Conservation (phyloP, 1,140 invertebrate species). For the Musca vetustissima region DNA sequence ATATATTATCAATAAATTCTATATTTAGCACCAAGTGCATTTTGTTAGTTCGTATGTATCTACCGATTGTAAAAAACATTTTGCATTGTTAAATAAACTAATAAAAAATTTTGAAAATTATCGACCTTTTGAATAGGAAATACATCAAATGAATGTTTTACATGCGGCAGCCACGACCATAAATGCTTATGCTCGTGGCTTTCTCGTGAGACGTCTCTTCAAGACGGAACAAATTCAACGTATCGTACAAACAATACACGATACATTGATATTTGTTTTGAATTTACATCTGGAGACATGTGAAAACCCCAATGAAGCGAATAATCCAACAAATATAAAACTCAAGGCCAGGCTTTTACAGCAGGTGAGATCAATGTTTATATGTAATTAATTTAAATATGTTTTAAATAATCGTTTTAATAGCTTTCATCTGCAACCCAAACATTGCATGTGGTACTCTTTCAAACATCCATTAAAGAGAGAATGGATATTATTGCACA, state of each 20-base stretch:
- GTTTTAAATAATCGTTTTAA: slow-evolving; percentile 14
- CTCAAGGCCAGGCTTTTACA: slow-evolving; percentile 65
- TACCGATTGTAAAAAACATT: neutral
- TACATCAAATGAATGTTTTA: neutral
- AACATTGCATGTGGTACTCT: slow-evolving; percentile 64
- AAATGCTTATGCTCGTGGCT: slow-evolving; percentile 76
- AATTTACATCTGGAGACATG: slow-evolving; percentile 70
- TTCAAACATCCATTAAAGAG: slow-evolving; percentile 57
- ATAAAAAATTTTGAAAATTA: neutral
- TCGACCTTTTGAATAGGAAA: neutral
- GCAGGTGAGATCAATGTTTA: slow-evolving; percentile 58
- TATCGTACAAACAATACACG: slow-evolving; percentile 78
- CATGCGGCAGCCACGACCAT: slow-evolving; percentile 66
- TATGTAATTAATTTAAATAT: neutral
- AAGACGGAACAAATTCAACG: slow-evolving; percentile 76
- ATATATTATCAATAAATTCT: neutral
- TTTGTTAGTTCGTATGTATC: neutral
- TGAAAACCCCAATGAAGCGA: slow-evolving; percentile 58
- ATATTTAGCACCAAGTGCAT: neutral
- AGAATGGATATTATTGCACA: slow-evolving; percentile 62
- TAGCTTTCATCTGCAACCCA: slow-evolving; percentile 67
- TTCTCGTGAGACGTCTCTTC: slow-evolving; percentile 75
- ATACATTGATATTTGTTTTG: slow-evolving; percentile 73
- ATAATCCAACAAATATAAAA: slow-evolving; percentile 65
- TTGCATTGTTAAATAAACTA: neutral